Conservation (phyloP, 2,113 vertebrate genomes). For the Corythornis vintsioides region DNA sequence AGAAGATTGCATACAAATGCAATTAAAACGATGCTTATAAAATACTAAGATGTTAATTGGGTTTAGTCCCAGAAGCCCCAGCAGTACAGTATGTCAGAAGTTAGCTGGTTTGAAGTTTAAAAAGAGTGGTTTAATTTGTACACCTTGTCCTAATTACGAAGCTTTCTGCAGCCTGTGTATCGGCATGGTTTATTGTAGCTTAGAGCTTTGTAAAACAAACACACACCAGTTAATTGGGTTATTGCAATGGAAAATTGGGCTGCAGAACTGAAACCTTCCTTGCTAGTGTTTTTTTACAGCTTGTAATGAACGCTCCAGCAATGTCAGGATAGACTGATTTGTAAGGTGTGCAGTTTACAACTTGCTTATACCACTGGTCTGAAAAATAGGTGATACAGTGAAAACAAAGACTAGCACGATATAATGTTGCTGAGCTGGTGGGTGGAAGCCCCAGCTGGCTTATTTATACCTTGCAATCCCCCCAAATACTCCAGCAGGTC, state of each 20-base stretch:
- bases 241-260: constrained; percentile 86
- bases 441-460: constrained; percentile 68
- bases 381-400: constrained; percentile 73
- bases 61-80: constrained; percentile 87
- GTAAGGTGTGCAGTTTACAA: constrained; percentile 82
- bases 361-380: constrained; percentile 72
- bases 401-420: constrained; percentile 76
- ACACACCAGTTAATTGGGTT: constrained; percentile 88
- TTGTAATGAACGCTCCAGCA: constrained; percentile 81
- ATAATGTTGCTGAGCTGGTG: constrained; percentile 68
- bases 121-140: constrained; percentile 90
- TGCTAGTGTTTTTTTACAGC: constrained; percentile 78
- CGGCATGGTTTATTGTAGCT: constrained; percentile 88
- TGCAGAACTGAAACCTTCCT: constrained; percentile 79
- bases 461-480: constrained; percentile 57
- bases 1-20: constrained; percentile 86
- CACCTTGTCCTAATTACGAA: constrained; percentile 88
- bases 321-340: constrained; percentile 79
- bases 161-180: constrained; percentile 84
- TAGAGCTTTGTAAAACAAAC: constrained; percentile 90
- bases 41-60: constrained; percentile 91
- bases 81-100: constrained; percentile 87
- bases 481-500: constrained; percentile 42
- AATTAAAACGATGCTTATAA: constrained; percentile 89
- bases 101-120: constrained; percentile 90